Evolutionary conservation across 2,113 vertebrate genomes (phyloP).

Genomic region (Amia ocellicauda): DNA sequence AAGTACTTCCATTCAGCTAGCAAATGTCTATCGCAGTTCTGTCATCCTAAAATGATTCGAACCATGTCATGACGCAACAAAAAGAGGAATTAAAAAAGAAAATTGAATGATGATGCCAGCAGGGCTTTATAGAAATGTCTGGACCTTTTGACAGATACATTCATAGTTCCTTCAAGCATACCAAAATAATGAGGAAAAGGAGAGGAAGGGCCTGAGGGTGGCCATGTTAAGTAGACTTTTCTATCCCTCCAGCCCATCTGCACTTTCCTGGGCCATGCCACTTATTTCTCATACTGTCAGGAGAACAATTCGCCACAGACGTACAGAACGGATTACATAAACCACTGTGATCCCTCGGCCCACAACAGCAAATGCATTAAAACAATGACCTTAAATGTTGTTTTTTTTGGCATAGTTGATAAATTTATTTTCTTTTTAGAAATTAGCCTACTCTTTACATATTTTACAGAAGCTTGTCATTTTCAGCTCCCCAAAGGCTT

Average conservation of each 20-base stretch:
- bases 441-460: neutral
- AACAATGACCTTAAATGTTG: too few relatives aligned
- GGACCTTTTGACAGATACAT: slow-evolving; percentile 35
- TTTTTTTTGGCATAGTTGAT: too few relatives aligned
- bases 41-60: neutral
- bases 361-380: neutral
- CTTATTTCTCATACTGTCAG: slow-evolving; percentile 31
- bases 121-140: slow-evolving; percentile 17
- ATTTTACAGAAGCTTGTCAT: neutral
- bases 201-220: slow-evolving; percentile 30
- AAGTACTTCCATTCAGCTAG: neutral
- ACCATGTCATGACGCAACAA: neutral
- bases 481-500: neutral
- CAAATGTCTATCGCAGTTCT: neutral
- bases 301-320: neutral
- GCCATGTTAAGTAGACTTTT: slow-evolving; percentile 33
- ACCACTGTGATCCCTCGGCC: too few relatives aligned
- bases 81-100: slow-evolving; percentile 13
- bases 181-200: slow-evolving; percentile 31
- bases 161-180: slow-evolving; percentile 38
- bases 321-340: too few relatives aligned
- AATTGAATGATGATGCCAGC: slow-evolving; percentile 1
- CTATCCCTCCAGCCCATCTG: slow-evolving; percentile 34
- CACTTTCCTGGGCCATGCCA: slow-evolving; percentile 28
- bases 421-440: neutral